phyloP scores from a whole-genome alignment of 2,888 invertebrate species.

The Caenorhabditis macrosperma region DNA sequence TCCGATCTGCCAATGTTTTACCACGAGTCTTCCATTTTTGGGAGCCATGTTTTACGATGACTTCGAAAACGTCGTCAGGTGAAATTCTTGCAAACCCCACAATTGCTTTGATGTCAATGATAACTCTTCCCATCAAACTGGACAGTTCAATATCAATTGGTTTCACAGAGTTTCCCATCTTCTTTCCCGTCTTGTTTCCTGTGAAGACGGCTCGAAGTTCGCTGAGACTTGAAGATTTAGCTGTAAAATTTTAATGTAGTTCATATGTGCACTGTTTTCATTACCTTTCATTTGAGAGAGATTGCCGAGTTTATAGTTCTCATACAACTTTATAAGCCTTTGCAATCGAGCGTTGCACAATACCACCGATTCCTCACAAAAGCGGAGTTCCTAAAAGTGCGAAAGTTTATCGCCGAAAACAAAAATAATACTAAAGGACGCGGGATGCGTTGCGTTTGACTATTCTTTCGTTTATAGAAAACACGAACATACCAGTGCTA shows the following conservation, averaged over 20 bases:
- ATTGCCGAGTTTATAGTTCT: slow-evolving; percentile 58
- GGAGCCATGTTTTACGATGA: slow-evolving; percentile 83
- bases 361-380: slow-evolving; percentile 63
- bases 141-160: slow-evolving; percentile 72
- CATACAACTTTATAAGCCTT: slow-evolving; percentile 63
- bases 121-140: slow-evolving; percentile 76
- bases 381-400: slow-evolving; percentile 53
- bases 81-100: slow-evolving; percentile 84
- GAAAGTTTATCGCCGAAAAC: neutral
- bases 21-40: slow-evolving; percentile 83
- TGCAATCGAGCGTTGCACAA: slow-evolving; percentile 63
- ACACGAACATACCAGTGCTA: neutral
- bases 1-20: slow-evolving; percentile 81
- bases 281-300: slow-evolving; percentile 64
- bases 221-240: slow-evolving; percentile 65
- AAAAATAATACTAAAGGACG: neutral
- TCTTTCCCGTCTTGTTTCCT: slow-evolving; percentile 33
- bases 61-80: slow-evolving; percentile 84
- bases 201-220: slow-evolving; percentile 67
- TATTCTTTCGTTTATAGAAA: neutral
- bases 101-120: slow-evolving; percentile 81
- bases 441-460: neutral
- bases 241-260: slow-evolving; percentile 51
- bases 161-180: too few species aligned
- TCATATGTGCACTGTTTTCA: neutral